Evolutionary conservation across 1,140 invertebrate species (phyloP), one percentile per base, ranked within the genome.

Genomic region (Bombus waltoni): DNA sequence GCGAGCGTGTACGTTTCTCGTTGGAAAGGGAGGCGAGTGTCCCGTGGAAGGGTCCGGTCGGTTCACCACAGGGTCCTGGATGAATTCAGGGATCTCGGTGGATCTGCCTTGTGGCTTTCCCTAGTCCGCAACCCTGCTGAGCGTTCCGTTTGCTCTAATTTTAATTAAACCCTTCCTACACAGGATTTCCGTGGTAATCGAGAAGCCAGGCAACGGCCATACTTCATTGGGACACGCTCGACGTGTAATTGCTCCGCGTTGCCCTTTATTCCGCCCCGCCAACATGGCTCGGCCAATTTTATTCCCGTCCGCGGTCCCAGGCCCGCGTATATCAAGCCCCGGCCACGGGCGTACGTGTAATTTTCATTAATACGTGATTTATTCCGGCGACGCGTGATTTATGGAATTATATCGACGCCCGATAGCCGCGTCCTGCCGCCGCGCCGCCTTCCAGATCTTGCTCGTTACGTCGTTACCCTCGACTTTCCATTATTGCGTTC

Each of bases 101-200:
- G 72, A 71, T n/a, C 84, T 71, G 76, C 65, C 32, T 32, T 8
- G n/a, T 62, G 86, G 74, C 53, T 72, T 85, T 85, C 77, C 83
- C 73, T 85, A 82, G 47, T 66, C 44, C 71, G 79, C 84, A 87
- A 85, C 85, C 92, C 92, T 79, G 92, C 92, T 93, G 90, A 62
- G 92, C 79, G 68, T 81, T 91, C 87, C 87, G 82, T 92, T 91
- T 91, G 93, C 89, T 93, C 93, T 92, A 93, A 93, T 93, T 93
- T 93, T 92, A 93, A 93, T 93, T 91, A 91, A 93, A 86, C 76
- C 71, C 88, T 85, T 78, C n/a, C 90, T 91, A 90, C 88, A 91
- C 86, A 90, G 62, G 87, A 87, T 91, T 90, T 88, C 73, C 86
- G 72, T 86, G 88, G 82, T 92, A 92, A 90, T 93, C 89, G 85